Conservation (phyloP, 2,113 vertebrate genomes). For the cattle (Bos taurus) region DNA sequence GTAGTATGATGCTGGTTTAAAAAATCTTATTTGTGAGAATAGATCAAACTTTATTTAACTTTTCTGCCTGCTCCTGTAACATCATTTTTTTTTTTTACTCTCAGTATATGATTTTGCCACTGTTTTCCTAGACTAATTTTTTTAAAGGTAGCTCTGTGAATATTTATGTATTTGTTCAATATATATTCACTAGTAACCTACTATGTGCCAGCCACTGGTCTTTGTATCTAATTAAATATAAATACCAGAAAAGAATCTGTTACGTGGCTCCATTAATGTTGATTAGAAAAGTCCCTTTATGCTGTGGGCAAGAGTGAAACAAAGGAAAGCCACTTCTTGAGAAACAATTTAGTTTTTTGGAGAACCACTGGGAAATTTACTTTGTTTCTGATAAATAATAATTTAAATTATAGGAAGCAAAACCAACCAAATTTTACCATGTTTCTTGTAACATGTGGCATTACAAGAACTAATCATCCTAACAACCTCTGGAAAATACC, state of each 20-base stretch:
- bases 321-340: neutral
- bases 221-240: neutral
- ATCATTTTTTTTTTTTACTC: conserved; percentile 15
- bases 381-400: conserved; percentile 27
- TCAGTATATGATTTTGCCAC: neutral
- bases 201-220: neutral
- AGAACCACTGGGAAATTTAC: neutral
- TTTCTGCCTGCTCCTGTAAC: conserved; percentile 12
- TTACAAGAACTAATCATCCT: neutral
- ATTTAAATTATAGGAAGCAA: neutral
- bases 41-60: conserved; percentile 68
- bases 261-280: neutral
- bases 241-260: neutral
- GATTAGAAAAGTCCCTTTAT: neutral
- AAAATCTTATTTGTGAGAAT: conserved; percentile 71
- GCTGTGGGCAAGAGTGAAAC: neutral
- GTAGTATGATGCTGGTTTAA: neutral
- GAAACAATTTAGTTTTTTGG: neutral
- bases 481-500: neutral
- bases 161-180: neutral
- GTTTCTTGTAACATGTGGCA: neutral
- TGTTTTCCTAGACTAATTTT: neutral
- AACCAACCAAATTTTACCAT: neutral
- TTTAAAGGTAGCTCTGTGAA: neutral
- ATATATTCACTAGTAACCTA: neutral